phyloP scores from a whole-genome alignment of 2,797 vertebrate genomes.

The Alectoris magna region DNA sequence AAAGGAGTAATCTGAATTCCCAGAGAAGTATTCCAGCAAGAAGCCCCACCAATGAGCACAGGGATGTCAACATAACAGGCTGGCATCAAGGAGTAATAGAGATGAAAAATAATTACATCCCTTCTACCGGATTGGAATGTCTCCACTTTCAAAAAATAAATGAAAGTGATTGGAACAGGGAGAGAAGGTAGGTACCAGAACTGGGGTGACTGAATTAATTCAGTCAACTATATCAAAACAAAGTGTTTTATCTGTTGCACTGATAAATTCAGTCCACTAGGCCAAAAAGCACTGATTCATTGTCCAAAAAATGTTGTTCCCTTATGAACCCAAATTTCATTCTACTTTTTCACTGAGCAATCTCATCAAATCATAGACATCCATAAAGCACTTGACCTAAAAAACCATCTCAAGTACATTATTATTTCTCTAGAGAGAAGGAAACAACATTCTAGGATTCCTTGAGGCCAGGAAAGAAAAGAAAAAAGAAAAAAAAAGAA shows the following conservation, averaged over 20 bases:
- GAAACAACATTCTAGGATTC: neutral
- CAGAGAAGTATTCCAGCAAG: neutral
- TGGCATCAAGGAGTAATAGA: neutral
- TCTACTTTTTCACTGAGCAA: neutral
- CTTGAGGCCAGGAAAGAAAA: neutral
- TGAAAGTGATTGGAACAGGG: neutral
- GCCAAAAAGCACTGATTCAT: neutral
- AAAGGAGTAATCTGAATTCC: neutral
- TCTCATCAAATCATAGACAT: neutral
- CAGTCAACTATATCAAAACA: neutral
- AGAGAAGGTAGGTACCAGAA: neutral
- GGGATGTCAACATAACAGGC: neutral
- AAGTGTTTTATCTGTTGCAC: neutral
- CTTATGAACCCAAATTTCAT: neutral
- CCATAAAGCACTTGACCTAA: constrained; percentile 9
- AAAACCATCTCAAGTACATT: constrained; percentile 4
- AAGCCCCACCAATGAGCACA: neutral
- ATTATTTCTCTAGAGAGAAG: constrained; percentile 8
- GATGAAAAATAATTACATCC: neutral
- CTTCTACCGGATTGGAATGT: neutral
- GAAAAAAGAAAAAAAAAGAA: neutral
- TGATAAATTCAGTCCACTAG: constrained; percentile 16
- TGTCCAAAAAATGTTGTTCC: neutral
- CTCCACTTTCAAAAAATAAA: neutral
- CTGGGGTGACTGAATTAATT: neutral